Conservation (phyloP, 2,888 invertebrate genomes). For the Muscina levida region DNA sequence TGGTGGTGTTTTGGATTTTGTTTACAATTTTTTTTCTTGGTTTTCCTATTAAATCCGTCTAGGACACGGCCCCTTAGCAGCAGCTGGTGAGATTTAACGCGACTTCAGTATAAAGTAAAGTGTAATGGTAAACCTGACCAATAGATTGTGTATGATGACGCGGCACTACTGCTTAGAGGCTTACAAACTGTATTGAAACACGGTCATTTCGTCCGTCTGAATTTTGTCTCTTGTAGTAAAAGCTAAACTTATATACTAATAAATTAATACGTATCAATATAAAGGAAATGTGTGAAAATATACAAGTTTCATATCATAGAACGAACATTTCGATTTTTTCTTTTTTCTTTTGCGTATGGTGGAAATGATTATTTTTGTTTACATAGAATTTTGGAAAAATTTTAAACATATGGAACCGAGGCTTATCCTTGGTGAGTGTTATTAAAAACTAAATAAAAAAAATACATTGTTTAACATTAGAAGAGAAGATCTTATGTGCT, state of each 20-base stretch:
- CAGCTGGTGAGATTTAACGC: not conserved
- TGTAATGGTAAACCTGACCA: conserved; percentile 22
- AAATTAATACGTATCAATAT: conserved; percentile 35
- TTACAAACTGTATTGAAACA: not conserved
- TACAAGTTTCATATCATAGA: conserved; percentile 10
- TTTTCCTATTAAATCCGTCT: not conserved
- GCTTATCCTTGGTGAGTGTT: not conserved
- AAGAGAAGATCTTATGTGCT: conserved; percentile 15
- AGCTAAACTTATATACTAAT: conserved; percentile 59
- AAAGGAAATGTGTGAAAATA: too few relatives aligned
- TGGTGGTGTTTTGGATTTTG: conserved; percentile 42
- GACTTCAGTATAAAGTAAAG: not conserved
- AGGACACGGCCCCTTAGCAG: not conserved
- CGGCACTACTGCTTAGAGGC: not conserved
- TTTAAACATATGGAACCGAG: not conserved
- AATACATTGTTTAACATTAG: conserved; percentile 8
- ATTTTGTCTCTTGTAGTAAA: conserved; percentile 17
- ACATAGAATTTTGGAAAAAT: conserved; percentile 8
- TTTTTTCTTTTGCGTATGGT: too few relatives aligned
- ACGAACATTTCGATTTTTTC: conserved; percentile 6
- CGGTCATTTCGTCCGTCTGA: too few relatives aligned
- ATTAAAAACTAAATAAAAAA: not conserved
- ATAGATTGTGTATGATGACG: not conserved
- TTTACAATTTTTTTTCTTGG: conserved; percentile 29
- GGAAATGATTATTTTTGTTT: conserved; percentile 19